These are phyloP conservation scores for Podargus strigoides DNA, from an alignment of 2,797 vertebrate genomes.

Conservation along the genomic window DNA sequence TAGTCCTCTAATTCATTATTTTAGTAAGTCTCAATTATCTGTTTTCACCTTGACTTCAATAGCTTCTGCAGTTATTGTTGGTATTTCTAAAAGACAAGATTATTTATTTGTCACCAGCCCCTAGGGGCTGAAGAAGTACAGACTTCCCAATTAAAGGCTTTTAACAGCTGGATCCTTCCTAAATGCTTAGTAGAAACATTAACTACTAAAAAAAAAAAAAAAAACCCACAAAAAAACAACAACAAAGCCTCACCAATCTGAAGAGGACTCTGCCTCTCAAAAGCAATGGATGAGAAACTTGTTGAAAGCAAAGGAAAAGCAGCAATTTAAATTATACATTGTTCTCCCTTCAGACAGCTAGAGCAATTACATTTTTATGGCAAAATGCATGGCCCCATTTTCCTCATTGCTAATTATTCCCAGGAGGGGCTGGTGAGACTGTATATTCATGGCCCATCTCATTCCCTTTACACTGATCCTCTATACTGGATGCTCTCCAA, in stretches of 20 bases:
- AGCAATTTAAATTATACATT: not conserved
- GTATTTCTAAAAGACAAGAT: not conserved
- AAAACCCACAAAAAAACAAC: too few relatives aligned
- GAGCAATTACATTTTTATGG: not conserved
- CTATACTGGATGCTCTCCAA: not conserved
- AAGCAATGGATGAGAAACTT: not conserved
- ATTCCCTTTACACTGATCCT: not conserved
- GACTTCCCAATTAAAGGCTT: constrained; percentile 56
- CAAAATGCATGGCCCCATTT: not conserved
- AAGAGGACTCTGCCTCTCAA: not conserved
- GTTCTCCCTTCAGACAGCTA: not conserved
- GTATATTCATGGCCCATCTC: not conserved
- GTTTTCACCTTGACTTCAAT: not conserved
- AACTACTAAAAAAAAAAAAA: not conserved
- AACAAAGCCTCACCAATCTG: not conserved
- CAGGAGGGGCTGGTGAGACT: not conserved
- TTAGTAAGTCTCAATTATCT: not conserved
- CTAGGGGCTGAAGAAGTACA: not conserved
- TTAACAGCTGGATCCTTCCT: constrained; percentile 58
- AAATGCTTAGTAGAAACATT: constrained; percentile 10
- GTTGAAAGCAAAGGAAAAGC: not conserved
- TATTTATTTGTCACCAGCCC: not conserved
- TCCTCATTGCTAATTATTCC: not conserved
- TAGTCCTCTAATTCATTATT: not conserved
- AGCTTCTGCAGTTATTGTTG: not conserved